Evolutionary conservation across 1,140 invertebrate species (phyloP).

Genomic region (Neoseiulus cucumeris): DNA sequence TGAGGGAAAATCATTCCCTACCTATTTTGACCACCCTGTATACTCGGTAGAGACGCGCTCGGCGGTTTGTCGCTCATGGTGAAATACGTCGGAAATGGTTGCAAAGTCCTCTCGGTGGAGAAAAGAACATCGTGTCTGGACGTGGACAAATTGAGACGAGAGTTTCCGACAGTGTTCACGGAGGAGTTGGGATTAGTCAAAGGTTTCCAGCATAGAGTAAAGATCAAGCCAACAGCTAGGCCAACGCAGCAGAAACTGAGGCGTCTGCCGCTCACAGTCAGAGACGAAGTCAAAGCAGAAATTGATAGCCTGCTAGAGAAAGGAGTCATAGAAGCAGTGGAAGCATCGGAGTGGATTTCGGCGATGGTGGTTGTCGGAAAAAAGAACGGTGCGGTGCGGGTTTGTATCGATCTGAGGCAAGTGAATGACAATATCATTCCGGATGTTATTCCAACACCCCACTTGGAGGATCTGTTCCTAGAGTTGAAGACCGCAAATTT

Average conservation of each 20-base stretch:
- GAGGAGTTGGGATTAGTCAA: background rate
- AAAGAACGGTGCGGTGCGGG: background rate
- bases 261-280: background rate
- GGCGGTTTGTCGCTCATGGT: too few species aligned
- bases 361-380: conserved; percentile 9
- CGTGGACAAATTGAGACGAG: too few species aligned
- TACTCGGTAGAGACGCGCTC: too few species aligned
- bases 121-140: too few species aligned
- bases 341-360: background rate
- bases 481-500: background rate
- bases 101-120: too few species aligned
- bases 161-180: background rate
- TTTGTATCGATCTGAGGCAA: conserved; percentile 6
- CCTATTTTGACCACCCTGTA: too few species aligned
- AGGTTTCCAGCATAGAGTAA: background rate
- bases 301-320: background rate
- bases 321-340: background rate
- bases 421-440: conserved; percentile 3
- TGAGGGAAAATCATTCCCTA: too few species aligned
- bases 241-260: background rate
- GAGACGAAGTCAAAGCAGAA: background rate
- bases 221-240: background rate
- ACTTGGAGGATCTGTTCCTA: background rate
- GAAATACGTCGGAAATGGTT: too few species aligned
- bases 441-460: conserved; percentile 11